These are phyloP conservation scores for Lanius collurio DNA, from an alignment of 2,113 vertebrate genomes.

Conservation along the genomic window DNA sequence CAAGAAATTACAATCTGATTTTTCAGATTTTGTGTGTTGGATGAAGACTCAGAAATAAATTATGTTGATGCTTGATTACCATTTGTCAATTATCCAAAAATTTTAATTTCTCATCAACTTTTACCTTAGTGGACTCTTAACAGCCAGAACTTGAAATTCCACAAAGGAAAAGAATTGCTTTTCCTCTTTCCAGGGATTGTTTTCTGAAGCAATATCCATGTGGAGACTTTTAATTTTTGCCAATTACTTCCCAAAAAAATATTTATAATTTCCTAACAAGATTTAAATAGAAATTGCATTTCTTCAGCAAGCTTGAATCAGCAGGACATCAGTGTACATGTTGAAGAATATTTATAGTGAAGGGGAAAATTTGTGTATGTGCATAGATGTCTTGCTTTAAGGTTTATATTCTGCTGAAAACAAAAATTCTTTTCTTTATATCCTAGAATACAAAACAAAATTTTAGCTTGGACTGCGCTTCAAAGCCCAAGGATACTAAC, in stretches of 20 bases:
- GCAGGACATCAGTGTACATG: not conserved
- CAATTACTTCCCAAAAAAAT: not conserved
- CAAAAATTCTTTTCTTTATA: not conserved
- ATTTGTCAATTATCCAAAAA: not conserved
- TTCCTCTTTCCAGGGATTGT: not conserved
- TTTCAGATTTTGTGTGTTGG: not conserved
- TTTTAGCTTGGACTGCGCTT: not conserved
- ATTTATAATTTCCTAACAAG: not conserved
- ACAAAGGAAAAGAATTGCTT: not conserved
- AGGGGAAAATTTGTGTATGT: not conserved
- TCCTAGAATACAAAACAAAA: not conserved
- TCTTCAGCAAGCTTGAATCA: conserved; percentile 24
- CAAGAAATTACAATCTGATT: not conserved
- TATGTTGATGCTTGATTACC: not conserved
- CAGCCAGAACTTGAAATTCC: not conserved
- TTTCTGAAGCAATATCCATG: not conserved
- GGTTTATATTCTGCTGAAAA: not conserved
- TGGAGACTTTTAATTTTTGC: not conserved
- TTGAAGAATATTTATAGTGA: not conserved
- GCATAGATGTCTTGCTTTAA: not conserved
- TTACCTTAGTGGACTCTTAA: not conserved
- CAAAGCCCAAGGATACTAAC: not conserved
- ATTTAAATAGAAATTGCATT: conserved; percentile 31
- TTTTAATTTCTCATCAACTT: not conserved
- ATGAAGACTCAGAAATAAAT: not conserved